Conservation (phyloP, 2,888 invertebrate genomes). For the Anoplius nigerrimus region DNA sequence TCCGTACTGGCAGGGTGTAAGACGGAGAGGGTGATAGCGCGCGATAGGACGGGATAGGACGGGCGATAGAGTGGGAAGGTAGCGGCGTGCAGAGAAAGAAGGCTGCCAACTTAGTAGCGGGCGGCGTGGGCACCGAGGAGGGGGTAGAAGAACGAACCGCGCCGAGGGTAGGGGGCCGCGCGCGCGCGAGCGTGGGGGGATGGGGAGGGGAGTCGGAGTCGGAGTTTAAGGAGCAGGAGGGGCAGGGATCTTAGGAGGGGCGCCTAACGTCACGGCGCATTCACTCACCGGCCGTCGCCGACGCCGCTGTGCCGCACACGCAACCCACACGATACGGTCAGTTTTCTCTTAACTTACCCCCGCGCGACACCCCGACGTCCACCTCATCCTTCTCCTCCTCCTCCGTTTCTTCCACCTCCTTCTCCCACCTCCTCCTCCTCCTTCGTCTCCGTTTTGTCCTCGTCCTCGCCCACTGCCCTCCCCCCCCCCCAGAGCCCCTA, state of each 20-base stretch:
- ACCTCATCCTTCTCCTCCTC: slow-evolving; percentile 12
- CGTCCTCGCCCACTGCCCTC: not conserved
- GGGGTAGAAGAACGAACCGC: slow-evolving; percentile 19
- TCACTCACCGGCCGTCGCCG: slow-evolving; percentile 74
- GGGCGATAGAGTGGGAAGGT: slow-evolving; percentile 31
- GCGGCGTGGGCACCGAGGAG: slow-evolving; percentile 13
- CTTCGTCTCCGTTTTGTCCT: too few relatives aligned
- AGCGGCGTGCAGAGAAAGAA: slow-evolving; percentile 18
- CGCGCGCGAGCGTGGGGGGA: too few relatives aligned
- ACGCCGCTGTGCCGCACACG: slow-evolving; percentile 68
- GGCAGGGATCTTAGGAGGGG: slow-evolving; percentile 69
- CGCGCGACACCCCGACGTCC: slow-evolving; percentile 22
- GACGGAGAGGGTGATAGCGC: slow-evolving; percentile 19
- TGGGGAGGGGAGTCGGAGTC: slow-evolving; percentile 28
- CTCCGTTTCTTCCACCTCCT: not conserved
- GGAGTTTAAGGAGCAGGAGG: slow-evolving; percentile 50
- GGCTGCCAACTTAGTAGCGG: slow-evolving; percentile 7
- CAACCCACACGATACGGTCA: slow-evolving; percentile 68
- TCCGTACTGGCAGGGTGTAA: slow-evolving; percentile 1
- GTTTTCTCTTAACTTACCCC: slow-evolving; percentile 52
- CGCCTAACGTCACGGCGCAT: slow-evolving; percentile 70
- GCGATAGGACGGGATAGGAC: slow-evolving; percentile 24
- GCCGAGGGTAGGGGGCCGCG: slow-evolving; percentile 22
- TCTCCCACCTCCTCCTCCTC: too few relatives aligned
- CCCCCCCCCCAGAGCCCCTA: not conserved